Evolutionary conservation across 2,888 invertebrate species (phyloP), one percentile per base, ranked within the genome.

Genomic region (Phengaris alcon): DNA sequence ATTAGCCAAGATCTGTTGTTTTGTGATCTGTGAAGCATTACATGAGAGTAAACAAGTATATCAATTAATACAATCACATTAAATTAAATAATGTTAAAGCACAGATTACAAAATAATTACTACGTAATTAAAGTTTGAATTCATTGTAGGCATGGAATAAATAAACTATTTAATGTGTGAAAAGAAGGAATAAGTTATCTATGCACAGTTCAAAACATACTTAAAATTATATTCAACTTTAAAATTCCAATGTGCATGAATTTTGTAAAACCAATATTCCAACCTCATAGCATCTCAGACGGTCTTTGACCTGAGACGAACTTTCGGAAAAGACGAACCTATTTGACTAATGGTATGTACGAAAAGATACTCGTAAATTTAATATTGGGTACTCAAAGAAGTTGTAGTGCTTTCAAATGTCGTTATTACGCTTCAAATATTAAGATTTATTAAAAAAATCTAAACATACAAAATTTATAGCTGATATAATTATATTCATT

Each of bases 281-380:
- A 12, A 64, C 64, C 64, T 64, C 64, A 6, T 22, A 64, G 64
- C 64, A 44, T 64, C 64, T 64, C 70, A 70, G 70, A 51, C 70
- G 51, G 52, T 35, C 52, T 72, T 72, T 72, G 72, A 72, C 72
- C 72, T 54, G 35, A 52, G 51, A 69, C 35, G 59, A 64, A 64
- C 59, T 64, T 64, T 44, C 35, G 35, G 13, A 6, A 35, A 64
- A 64, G 64, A 59, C 59, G 59, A 64, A 64, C 64, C 22, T 64
- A 64, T 64, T 64, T 64, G 64, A 12, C 64, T 64, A 64, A 64
- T 64, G 59, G 64, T 12, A 64, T 35, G 64, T 64, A 35, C 12
- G 64, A 64, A 64, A 44, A 64, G 64, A 13, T 64, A 44, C 64
- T 64, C 64, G 64, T 64, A 64, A 64, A 64, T 12, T 64, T 64